Conservation (phyloP, 2,888 invertebrate species). For the Dusona sp. region DNA sequence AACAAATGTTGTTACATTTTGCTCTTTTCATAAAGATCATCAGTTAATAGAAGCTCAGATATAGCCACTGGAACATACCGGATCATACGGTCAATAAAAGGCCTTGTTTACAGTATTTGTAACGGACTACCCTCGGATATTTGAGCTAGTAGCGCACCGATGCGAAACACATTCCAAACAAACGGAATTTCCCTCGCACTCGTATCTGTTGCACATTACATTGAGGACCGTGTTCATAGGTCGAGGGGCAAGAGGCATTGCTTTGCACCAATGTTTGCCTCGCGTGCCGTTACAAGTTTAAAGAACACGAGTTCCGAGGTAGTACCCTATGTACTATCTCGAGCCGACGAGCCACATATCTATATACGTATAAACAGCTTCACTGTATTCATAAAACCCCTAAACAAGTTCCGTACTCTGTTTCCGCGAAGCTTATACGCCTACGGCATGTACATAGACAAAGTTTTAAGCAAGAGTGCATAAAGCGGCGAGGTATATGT, state of each 20-base stretch:
- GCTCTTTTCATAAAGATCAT: background rate
- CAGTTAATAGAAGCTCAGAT: background rate
- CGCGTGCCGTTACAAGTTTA: background rate
- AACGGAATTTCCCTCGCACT: background rate
- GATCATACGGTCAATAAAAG: background rate
- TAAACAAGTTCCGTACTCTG: background rate
- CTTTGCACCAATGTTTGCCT: background rate
- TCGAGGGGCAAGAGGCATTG: background rate
- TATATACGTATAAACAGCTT: background rate
- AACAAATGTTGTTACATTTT: too few species aligned
- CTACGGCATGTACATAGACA: background rate
- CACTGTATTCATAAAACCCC: background rate
- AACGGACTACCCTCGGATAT: background rate
- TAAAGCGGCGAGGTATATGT: background rate
- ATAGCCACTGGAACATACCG: conserved; percentile 1
- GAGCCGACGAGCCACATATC: background rate
- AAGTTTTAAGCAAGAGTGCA: background rate
- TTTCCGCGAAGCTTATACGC: conserved; percentile 1
- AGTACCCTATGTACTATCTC: background rate
- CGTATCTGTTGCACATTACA: background rate
- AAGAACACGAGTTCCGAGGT: background rate
- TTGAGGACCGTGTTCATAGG: background rate
- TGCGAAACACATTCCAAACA: background rate
- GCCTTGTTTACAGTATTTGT: background rate
- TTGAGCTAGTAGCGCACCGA: background rate